These are phyloP conservation scores for Anas capensis DNA, from an alignment of 2,797 vertebrate genomes.

Conservation along the genomic window DNA sequence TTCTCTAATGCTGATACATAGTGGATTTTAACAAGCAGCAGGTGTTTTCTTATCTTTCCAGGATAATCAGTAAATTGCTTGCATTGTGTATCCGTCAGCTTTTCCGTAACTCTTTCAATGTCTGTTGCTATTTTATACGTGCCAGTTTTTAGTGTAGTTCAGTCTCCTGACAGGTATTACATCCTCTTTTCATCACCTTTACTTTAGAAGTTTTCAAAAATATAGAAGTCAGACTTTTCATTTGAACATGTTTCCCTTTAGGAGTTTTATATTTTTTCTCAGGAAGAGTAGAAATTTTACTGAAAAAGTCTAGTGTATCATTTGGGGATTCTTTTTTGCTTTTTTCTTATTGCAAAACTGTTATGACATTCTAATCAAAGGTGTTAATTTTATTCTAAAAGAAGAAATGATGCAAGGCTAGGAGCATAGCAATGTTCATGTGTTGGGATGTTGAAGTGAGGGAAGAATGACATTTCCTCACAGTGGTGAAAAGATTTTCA, in stretches of 20 bases:
- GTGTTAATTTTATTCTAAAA: background rate
- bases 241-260: background rate
- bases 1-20: background rate
- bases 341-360: background rate
- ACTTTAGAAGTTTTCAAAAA: background rate
- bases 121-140: background rate
- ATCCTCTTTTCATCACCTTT: background rate
- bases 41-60: constrained; percentile 32
- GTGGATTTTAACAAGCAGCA: constrained; percentile 20
- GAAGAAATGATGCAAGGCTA: background rate
- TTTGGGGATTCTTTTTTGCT: background rate
- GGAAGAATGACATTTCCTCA: background rate
- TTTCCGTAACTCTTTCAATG: background rate
- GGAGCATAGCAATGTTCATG: background rate
- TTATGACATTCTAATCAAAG: background rate
- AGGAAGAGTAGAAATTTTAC: background rate
- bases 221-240: background rate
- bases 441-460: background rate
- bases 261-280: background rate
- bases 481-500: background rate
- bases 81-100: background rate
- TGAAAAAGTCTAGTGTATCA: background rate
- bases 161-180: background rate
- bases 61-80: constrained; percentile 54
- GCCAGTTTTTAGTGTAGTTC: background rate